A percentile compares a stretch with the other conserved stretches of the same genome.
Evolutionary conservation across 2,888 invertebrate genomes (phyloP).

Genomic region (Eurytoma adleriae): DNA sequence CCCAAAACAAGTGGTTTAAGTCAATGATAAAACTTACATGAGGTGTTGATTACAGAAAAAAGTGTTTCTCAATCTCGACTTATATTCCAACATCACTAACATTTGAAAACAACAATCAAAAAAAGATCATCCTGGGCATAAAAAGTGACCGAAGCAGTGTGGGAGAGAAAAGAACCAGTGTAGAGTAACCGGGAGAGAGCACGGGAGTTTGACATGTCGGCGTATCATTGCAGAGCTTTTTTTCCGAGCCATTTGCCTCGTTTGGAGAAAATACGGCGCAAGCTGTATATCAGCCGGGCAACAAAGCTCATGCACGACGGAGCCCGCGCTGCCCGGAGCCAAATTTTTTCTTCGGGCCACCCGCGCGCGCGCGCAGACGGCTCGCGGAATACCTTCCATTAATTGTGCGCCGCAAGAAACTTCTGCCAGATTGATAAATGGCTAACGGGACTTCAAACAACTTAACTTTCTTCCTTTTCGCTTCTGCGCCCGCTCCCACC

Average conservation of each 20-base stretch:
- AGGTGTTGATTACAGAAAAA: too few relatives aligned
- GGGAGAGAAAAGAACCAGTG: slow-evolving; percentile 10
- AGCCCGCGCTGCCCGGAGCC: slow-evolving; percentile 34
- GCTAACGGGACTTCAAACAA: slow-evolving; percentile 57
- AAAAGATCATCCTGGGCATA: too few relatives aligned
- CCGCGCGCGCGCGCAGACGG: slow-evolving; percentile 7
- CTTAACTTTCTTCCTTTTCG: slow-evolving; percentile 52
- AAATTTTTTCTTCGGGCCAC: slow-evolving; percentile 43
- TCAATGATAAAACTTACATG: too few relatives aligned
- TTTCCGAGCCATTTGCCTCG: slow-evolving; percentile 56
- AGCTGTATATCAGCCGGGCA: slow-evolving; percentile 49
- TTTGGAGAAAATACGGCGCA: slow-evolving; percentile 43
- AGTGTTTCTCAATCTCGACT: too few relatives aligned
- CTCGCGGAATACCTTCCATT: slow-evolving; percentile 54
- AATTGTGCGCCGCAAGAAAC: slow-evolving; percentile 56
- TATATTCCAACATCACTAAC: too few relatives aligned
- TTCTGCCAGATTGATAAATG: slow-evolving; percentile 58
- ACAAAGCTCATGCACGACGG: slow-evolving; percentile 38
- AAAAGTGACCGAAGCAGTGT: slow-evolving; percentile 6
- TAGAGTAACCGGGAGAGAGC: too few relatives aligned
- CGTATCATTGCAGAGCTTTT: slow-evolving; percentile 49
- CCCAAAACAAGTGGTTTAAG: too few relatives aligned
- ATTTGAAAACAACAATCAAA: too few relatives aligned
- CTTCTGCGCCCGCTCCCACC: background rate
- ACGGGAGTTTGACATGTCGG: slow-evolving; percentile 46